Conservation (phyloP, 2,888 invertebrate genomes). For the Monoplex corrugatus region DNA sequence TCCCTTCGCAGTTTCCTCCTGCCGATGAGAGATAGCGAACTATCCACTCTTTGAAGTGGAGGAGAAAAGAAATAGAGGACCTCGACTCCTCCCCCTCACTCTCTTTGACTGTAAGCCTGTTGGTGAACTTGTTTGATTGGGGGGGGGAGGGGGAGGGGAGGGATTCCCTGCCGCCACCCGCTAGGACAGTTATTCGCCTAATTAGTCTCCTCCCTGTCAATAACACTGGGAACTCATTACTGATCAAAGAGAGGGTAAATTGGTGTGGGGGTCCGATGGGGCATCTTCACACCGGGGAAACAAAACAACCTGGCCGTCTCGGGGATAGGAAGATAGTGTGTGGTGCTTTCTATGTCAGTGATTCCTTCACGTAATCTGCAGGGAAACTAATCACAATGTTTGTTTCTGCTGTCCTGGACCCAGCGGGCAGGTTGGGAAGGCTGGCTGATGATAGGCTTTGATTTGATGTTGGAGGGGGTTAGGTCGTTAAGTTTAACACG, state of each 20-base stretch:
- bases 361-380: conserved; percentile 10
- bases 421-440: background rate
- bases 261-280: background rate
- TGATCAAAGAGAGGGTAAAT: conserved; percentile 32
- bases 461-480: background rate
- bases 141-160: too few species aligned
- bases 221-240: conserved; percentile 27
- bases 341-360: background rate
- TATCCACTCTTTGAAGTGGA: conserved; percentile 21
- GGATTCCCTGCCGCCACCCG: background rate
- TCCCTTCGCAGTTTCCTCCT: background rate
- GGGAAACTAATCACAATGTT: conserved; percentile 8
- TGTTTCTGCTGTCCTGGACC: background rate
- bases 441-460: background rate
- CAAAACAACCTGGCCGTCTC: background rate
- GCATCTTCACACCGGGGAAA: conserved; percentile 21
- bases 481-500: background rate
- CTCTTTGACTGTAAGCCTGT: too few species aligned
- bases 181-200: conserved; percentile 18
- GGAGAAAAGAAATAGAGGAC: background rate
- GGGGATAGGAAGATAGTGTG: too few species aligned
- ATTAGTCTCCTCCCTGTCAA: conserved; percentile 28
- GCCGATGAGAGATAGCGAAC: conserved; percentile 2
- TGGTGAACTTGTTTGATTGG: conserved; percentile 20
- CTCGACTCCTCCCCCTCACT: too few species aligned